A percentile compares a stretch with the other conserved stretches of the same genome.
Conservation (phyloP, 1,140 invertebrate genomes). For the Camponotus vicinus region DNA sequence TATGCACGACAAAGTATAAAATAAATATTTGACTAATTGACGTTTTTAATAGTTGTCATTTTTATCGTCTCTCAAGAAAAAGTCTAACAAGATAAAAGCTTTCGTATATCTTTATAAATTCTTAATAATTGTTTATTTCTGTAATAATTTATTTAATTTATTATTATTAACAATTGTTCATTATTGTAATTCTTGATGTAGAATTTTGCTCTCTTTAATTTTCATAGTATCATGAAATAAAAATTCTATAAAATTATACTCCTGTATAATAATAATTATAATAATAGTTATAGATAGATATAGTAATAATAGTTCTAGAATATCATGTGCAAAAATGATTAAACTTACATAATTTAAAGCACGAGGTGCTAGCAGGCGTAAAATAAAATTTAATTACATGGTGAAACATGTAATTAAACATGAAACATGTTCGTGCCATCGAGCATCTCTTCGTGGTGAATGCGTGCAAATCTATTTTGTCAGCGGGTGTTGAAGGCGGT, state of each 20-base stretch:
- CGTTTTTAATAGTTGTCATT: background rate
- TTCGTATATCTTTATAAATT: background rate
- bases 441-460: background rate
- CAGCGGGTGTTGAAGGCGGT: slow-evolving; percentile 23
- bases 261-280: too few species aligned
- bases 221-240: background rate
- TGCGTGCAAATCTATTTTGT: slow-evolving; percentile 25
- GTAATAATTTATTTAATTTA: too few species aligned
- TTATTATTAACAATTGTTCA: background rate
- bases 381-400: slow-evolving; percentile 28
- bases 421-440: slow-evolving; percentile 10
- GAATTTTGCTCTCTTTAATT: background rate
- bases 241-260: background rate
- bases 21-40: background rate
- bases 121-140: background rate
- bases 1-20: background rate
- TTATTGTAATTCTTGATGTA: background rate
- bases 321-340: background rate
- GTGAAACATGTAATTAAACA: background rate
- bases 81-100: background rate
- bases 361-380: background rate
- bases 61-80: background rate
- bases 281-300: background rate
- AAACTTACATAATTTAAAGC: background rate
- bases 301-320: background rate